Conservation (phyloP, 2,888 invertebrate genomes). For the Elegia similella region DNA sequence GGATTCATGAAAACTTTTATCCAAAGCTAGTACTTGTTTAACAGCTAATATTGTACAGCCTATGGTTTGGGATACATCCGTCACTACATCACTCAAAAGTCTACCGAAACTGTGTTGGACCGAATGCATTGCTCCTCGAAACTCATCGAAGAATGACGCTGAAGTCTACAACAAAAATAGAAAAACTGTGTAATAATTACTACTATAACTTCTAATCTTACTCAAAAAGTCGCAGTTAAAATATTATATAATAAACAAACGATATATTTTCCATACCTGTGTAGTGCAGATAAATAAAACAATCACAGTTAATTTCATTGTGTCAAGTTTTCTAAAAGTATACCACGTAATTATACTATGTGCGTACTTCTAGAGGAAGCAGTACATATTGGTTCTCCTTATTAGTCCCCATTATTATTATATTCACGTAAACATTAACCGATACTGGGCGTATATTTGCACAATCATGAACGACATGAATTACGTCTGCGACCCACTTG, state of each 20-base stretch:
- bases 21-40: constrained; percentile 48
- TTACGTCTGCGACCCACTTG: constrained; percentile 37
- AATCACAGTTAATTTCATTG: constrained; percentile 39
- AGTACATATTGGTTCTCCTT: constrained; percentile 15
- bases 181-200: background rate
- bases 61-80: constrained; percentile 59
- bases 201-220: background rate
- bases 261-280: constrained; percentile 39
- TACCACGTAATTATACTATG: background rate
- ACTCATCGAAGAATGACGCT: constrained; percentile 52
- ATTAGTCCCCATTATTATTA: constrained; percentile 18
- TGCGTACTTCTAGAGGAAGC: constrained; percentile 11
- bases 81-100: constrained; percentile 56
- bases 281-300: constrained; percentile 35
- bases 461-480: constrained; percentile 40
- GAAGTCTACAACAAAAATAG: constrained; percentile 25
- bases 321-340: constrained; percentile 22
- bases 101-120: constrained; percentile 56
- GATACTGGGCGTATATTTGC: constrained; percentile 40
- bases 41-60: constrained; percentile 64
- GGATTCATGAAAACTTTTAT: constrained; percentile 32
- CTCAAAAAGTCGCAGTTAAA: background rate
- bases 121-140: constrained; percentile 48
- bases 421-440: constrained; percentile 10
- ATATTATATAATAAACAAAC: background rate